A percentile compares a stretch with the other conserved stretches of the same genome.
These are phyloP conservation scores for Gambusia holbrooki DNA, from an alignment of 2,113 vertebrate species.

Conservation along the genomic window DNA sequence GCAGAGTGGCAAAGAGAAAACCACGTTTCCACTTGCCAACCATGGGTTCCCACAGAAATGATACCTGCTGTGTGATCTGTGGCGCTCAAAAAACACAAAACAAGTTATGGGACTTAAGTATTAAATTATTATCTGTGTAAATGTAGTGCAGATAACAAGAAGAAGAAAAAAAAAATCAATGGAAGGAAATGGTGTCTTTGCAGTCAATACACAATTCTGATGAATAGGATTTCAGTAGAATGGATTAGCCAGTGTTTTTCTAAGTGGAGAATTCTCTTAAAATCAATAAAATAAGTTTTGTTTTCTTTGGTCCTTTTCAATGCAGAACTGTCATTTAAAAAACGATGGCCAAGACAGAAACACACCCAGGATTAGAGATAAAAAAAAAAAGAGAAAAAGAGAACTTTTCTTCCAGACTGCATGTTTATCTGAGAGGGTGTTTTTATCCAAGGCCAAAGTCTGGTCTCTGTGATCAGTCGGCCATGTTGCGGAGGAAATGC, in stretches of 20 bases:
- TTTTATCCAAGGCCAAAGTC: slow-evolving; percentile 60
- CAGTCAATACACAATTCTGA: neutral
- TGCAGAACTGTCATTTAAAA: neutral
- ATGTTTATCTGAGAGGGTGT: slow-evolving; percentile 56
- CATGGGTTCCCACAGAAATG: neutral
- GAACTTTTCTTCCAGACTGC: slow-evolving; percentile 35
- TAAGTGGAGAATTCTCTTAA: no score
- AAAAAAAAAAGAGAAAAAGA: slow-evolving; percentile 21
- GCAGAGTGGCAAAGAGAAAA: neutral
- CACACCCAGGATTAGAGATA: slow-evolving; percentile 45
- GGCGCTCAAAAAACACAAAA: neutral
- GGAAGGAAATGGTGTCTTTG: neutral
- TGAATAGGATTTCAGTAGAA: neutral
- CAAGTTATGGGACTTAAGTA: neutral
- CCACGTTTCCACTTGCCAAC: neutral
- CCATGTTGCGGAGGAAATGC: slow-evolving; percentile 67
- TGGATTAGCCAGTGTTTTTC: neutral
- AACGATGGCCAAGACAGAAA: slow-evolving; percentile 30
- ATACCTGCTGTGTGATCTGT: neutral
- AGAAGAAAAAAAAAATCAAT: neutral
- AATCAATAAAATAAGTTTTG: neutral
- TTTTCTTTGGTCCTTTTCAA: neutral
- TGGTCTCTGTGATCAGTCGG: slow-evolving; percentile 65
- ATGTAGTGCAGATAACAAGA: neutral
- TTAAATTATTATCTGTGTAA: no score